Base-by-base conservation (phyloP, 2,888 invertebrate genomes). In the Pterostichus niger region DNA sequence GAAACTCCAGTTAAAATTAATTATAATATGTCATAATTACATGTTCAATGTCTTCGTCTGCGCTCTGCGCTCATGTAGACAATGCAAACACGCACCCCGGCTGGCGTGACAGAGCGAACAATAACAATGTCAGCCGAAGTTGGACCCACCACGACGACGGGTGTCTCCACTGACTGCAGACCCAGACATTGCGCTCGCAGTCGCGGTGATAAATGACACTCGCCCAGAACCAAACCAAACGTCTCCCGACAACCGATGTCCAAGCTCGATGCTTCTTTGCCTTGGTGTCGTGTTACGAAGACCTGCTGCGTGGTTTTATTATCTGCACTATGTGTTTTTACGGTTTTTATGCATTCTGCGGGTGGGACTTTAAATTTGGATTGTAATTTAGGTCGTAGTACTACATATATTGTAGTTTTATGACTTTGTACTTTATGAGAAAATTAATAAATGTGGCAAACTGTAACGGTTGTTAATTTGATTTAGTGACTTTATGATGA, bases 141-240 rank as follows among this genome's bases (percentile, higher is more conserved):
- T 24, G 52, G 75, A 76, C 75, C 75, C 13, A 76, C 75, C 75
- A 76, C 75, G 75, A 33, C 31, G 49, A n/a, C 24, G 2, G 11
- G 54, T 24, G 49, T 17, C 40, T 31, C 52, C 46, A 75, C 17
- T 46, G 71, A 33, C 6, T 52, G 9, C 40, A 46, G 49, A 31
- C 24, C 52, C 24, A 33, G 10, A 40, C 24, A 24, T 24, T 24
- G 24, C 24, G 24, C 24, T 24, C 24, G 24, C 24, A 24, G 24
- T 40, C 40, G 7, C 40, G 40, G 52, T 76, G 75, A 76, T 76
- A 76, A 76, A 76, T 76, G 75, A 76, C 75, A 52, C 49, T 76
- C 33, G 52, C 33, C 75, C 75, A 76, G 49, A 49, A 46, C 46
- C 46, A 64, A 64, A 15, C 33, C 61, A 40, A 33, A 24, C 61